Percentiles rank a stretch among this genome's conserved stretches.
phyloP scores from a whole-genome alignment of 2,797 vertebrate genomes.

The Sebastolobus altivelis region DNA sequence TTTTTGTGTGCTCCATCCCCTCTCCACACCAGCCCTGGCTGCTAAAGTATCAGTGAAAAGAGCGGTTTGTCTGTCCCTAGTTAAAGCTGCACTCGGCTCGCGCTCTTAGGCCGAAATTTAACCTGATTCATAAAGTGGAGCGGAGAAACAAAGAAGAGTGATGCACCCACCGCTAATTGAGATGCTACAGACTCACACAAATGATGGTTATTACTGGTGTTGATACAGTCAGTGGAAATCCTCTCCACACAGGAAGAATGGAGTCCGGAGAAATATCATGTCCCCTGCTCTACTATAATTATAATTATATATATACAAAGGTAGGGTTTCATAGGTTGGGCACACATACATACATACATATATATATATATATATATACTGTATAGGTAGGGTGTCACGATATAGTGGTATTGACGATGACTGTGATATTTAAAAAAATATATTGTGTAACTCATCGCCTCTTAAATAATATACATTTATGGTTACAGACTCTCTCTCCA shows the following conservation, averaged over 20 bases:
- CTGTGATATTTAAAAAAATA: not conserved
- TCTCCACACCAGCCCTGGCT: conserved; percentile 55
- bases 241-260: not conserved
- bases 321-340: no score
- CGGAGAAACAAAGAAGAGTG: conserved; percentile 26
- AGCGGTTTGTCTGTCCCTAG: conserved; percentile 20
- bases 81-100: conserved; percentile 37
- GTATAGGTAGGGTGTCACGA: not conserved
- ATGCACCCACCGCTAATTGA: conserved; percentile 21
- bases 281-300: not conserved
- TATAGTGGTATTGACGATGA: not conserved
- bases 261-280: not conserved
- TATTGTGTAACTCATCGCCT: not conserved
- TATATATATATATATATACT: no score
- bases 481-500: no score
- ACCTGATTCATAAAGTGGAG: conserved; percentile 33
- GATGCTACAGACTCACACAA: conserved; percentile 8
- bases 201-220: not conserved
- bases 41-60: conserved; percentile 50
- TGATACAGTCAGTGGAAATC: conserved; percentile 1
- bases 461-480: no score
- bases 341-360: no score
- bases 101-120: conserved; percentile 40
- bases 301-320: no score
- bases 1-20: conserved; percentile 29